These are phyloP conservation scores for Mustela lutreola DNA, from an alignment of 2,113 vertebrate genomes.

Conservation along the genomic window DNA sequence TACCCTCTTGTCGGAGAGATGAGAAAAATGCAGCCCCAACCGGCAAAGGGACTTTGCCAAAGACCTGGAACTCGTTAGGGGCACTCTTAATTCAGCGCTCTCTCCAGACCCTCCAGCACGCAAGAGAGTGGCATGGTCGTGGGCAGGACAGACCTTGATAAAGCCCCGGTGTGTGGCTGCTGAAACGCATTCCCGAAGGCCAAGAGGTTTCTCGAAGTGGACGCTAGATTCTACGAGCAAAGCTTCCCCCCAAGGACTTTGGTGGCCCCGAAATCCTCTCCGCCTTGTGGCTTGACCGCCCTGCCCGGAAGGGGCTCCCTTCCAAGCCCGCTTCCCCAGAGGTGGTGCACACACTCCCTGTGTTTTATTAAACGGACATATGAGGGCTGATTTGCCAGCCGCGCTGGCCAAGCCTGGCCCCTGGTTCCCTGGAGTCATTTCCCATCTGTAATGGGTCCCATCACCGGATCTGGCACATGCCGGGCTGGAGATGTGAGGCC, in stretches of 20 bases:
- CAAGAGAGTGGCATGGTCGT: background rate
- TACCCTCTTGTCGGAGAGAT: background rate
- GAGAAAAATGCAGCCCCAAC: background rate
- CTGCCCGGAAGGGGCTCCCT: conserved; percentile 26
- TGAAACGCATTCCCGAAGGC: conserved; percentile 8
- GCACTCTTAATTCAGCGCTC: background rate
- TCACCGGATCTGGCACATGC: conserved; percentile 45
- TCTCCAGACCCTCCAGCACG: background rate
- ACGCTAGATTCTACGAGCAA: background rate
- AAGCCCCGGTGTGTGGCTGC: background rate
- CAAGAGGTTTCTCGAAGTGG: background rate
- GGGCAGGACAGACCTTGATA: background rate
- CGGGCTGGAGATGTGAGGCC: background rate
- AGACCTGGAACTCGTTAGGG: background rate
- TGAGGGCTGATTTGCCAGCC: conserved; percentile 40
- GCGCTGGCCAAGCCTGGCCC: conserved; percentile 29
- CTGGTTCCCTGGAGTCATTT: conserved; percentile 48
- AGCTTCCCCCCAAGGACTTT: background rate
- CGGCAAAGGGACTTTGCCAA: background rate
- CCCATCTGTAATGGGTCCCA: conserved; percentile 69
- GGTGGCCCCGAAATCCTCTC: background rate
- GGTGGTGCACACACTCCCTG: background rate
- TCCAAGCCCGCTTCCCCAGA: conserved; percentile 17
- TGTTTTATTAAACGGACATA: background rate
- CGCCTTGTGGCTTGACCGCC: background rate